These are phyloP conservation scores for Epinephelus malabaricus DNA, from an alignment of 2,797 vertebrate species.

Conservation along the genomic window DNA sequence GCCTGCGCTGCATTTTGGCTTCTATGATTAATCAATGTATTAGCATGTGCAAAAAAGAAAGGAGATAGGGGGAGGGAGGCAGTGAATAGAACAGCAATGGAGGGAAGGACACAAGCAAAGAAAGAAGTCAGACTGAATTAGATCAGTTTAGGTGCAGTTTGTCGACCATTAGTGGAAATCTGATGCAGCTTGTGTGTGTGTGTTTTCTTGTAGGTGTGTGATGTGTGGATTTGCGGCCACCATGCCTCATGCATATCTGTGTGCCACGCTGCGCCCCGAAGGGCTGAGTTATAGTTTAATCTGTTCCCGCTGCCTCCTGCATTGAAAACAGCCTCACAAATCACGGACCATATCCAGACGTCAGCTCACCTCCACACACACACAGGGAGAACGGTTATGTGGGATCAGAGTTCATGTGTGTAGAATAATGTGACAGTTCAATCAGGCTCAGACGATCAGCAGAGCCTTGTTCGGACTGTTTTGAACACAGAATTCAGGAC, in stretches of 20 bases:
- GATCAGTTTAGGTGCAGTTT: slow-evolving; percentile 7
- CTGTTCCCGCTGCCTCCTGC: slow-evolving; percentile 52
- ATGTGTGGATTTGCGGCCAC: slow-evolving; percentile 5
- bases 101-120: slow-evolving; percentile 4
- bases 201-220: slow-evolving; percentile 1
- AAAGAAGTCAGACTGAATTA: neutral
- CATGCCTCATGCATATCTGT: slow-evolving; percentile 41
- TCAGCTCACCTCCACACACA: slow-evolving; percentile 2
- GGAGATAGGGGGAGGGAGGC: neutral
- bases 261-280: neutral
- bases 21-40: slow-evolving; percentile 20
- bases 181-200: slow-evolving; percentile 1
- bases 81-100: neutral
- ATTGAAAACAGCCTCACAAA: slow-evolving; percentile 62
- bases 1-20: slow-evolving; percentile 2
- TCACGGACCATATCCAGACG: slow-evolving; percentile 22
- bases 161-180: neutral
- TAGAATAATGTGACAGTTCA: slow-evolving; percentile 2
- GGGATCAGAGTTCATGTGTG: slow-evolving; percentile 1
- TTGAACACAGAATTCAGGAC: neutral
- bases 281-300: slow-evolving; percentile 65
- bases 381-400: neutral
- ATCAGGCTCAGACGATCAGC: neutral
- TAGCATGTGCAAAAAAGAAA: neutral
- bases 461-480: neutral